Evolutionary conservation across 1,140 invertebrate genomes (phyloP).

Genomic region (Aphelenchoides avenae): DNA sequence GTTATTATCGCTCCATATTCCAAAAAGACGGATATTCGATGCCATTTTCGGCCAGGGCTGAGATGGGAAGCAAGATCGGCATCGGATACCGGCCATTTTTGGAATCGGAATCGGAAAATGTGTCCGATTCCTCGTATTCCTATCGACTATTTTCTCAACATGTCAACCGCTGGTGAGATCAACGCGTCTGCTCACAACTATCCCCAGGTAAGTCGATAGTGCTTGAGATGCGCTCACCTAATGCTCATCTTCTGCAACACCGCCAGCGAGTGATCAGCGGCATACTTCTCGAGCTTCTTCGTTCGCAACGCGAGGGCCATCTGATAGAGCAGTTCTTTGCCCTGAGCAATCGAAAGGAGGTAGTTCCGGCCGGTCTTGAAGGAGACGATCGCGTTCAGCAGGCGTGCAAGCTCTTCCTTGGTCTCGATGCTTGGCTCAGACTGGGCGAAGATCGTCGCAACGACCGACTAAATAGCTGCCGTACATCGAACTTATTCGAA

Average conservation of each 20-base stretch:
- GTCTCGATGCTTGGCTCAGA: conserved; percentile 20
- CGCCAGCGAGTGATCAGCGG: conserved; percentile 44
- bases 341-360: conserved; percentile 27
- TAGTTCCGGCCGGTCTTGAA: conserved; percentile 44
- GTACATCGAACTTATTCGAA: not conserved
- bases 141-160: no score
- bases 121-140: no score
- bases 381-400: conserved; percentile 45
- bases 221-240: no score
- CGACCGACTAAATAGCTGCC: conserved; percentile 38
- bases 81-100: no score
- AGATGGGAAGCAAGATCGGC: no score
- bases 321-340: conserved; percentile 45
- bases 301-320: conserved; percentile 45
- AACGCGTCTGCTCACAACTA: no score
- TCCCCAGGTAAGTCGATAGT: no score
- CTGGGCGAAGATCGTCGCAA: conserved; percentile 37
- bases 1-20: no score
- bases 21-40: no score
- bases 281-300: conserved; percentile 17
- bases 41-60: no score
- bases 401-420: conserved; percentile 42
- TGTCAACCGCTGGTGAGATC: no score
- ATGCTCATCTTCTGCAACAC: conserved; percentile 44
- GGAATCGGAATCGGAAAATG: no score